Percentiles rank a stretch among this genome's conserved stretches.
These are phyloP conservation scores for Trialeurodes vaporariorum DNA, from an alignment of 1,140 invertebrate genomes.

Conservation along the genomic window DNA sequence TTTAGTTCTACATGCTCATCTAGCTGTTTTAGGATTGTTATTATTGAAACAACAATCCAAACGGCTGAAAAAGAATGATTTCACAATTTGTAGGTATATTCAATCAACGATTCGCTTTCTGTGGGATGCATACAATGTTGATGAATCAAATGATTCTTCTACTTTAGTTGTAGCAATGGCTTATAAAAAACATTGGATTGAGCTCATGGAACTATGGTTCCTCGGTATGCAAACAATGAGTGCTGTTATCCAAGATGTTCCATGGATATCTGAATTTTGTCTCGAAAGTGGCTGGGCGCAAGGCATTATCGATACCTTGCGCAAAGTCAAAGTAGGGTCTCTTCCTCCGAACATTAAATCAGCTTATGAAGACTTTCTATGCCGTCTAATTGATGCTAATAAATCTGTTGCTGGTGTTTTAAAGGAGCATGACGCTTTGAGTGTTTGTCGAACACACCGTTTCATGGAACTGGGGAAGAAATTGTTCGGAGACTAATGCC, in stretches of 20 bases:
- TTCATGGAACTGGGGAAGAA: constrained; percentile 79
- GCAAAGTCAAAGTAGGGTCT: constrained; percentile 66
- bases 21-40: constrained; percentile 68
- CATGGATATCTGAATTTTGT: constrained; percentile 82
- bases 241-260: constrained; percentile 59
- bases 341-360: constrained; percentile 71
- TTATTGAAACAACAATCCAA: constrained; percentile 71
- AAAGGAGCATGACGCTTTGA: constrained; percentile 67
- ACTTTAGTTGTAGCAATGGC: constrained; percentile 67
- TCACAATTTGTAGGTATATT: constrained; percentile 75
- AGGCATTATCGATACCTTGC: constrained; percentile 66
- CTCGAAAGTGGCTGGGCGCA: constrained; percentile 85
- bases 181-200: constrained; percentile 78
- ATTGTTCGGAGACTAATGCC: constrained; percentile 49
- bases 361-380: constrained; percentile 80
- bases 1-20: constrained; percentile 69
- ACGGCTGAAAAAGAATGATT: constrained; percentile 71
- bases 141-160: constrained; percentile 69
- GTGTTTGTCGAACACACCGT: constrained; percentile 70
- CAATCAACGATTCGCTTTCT: constrained; percentile 76
- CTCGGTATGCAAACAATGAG: constrained; percentile 85
- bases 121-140: constrained; percentile 83
- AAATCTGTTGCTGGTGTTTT: constrained; percentile 57
- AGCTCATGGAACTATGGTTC: constrained; percentile 84
- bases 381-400: constrained; percentile 70